Conservation (phyloP, 2,797 vertebrate species). For the Bradypodion pumilum region DNA sequence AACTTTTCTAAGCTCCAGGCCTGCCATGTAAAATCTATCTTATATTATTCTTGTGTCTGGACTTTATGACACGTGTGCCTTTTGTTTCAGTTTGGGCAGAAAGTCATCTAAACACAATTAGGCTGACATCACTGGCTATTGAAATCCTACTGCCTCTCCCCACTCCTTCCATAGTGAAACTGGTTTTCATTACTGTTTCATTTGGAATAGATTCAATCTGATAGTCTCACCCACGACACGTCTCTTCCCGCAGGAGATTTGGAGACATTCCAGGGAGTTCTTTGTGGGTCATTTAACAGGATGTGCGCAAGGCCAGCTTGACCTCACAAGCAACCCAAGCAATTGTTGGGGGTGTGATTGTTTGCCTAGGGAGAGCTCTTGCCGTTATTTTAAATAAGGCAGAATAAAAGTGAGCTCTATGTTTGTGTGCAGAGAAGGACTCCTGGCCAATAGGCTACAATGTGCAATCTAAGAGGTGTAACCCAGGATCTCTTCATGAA, state of each 20-base stretch:
- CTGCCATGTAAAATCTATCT: conserved; percentile 43
- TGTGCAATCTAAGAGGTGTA: background rate
- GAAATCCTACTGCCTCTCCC: conserved; percentile 28
- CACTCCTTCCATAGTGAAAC: conserved; percentile 43
- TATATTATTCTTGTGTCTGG: conserved; percentile 62
- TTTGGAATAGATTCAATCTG: conserved; percentile 46
- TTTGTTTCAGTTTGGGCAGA: conserved; percentile 61
- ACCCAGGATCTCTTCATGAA: background rate
- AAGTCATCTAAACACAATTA: conserved; percentile 60
- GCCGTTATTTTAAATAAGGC: background rate
- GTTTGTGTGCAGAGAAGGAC: background rate
- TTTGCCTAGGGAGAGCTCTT: conserved; percentile 19
- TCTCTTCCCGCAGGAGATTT: conserved; percentile 50
- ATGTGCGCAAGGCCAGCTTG: conserved; percentile 24
- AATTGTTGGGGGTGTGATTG: conserved; percentile 19
- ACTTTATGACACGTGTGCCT: conserved; percentile 53
- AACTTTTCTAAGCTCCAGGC: no score
- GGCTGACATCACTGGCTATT: conserved; percentile 39
- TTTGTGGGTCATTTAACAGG: background rate
- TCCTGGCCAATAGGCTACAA: background rate
- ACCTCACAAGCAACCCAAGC: conserved; percentile 11
- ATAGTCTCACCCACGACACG: conserved; percentile 13
- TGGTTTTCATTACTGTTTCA: conserved; percentile 53
- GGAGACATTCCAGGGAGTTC: conserved; percentile 28
- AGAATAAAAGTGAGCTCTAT: background rate